Percentiles rank a stretch among this genome's conserved stretches.
phyloP scores from a whole-genome alignment of 2,797 vertebrate genomes.

The Sylvilagus floridanus region DNA sequence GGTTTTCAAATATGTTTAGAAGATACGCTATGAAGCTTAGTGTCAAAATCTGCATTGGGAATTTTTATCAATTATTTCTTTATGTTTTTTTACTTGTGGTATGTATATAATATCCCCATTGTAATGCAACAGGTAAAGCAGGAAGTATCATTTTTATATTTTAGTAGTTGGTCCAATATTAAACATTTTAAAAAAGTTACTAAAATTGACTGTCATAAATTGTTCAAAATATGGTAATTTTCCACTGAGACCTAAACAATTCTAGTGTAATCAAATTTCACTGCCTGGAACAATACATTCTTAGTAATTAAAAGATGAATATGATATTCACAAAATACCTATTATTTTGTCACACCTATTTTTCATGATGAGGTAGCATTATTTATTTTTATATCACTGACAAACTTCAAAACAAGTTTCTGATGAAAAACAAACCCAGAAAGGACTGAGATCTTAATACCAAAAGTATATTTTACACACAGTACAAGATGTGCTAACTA shows the following conservation, averaged over 20 bases:
- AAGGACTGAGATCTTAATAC: slow-evolving; percentile 46
- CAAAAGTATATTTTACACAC: neutral
- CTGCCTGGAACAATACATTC: neutral
- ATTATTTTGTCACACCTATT: neutral
- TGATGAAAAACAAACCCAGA: slow-evolving; percentile 52
- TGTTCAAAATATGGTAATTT: slow-evolving; percentile 26
- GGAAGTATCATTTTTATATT: neutral
- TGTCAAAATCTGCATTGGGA: neutral
- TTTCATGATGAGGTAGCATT: slow-evolving; percentile 30
- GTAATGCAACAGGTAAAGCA: neutral
- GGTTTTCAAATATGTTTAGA: neutral
- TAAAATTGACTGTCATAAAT: slow-evolving; percentile 24
- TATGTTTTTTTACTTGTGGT: slow-evolving; percentile 11
- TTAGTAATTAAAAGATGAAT: neutral
- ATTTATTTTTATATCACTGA: neutral
- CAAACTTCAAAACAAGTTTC: neutral
- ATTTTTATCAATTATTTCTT: slow-evolving; percentile 14
- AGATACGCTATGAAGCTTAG: slow-evolving; percentile 5
- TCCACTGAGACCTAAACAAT: neutral
- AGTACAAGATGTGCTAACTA: slow-evolving; percentile 9
- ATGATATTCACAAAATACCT: neutral
- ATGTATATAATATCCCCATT: neutral
- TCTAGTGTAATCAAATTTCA: slow-evolving; percentile 21
- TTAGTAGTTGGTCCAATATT: neutral
- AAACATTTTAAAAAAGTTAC: slow-evolving; percentile 39